Conservation (phyloP, 1,140 invertebrate species). For the Lamellibrachia luymesi region DNA sequence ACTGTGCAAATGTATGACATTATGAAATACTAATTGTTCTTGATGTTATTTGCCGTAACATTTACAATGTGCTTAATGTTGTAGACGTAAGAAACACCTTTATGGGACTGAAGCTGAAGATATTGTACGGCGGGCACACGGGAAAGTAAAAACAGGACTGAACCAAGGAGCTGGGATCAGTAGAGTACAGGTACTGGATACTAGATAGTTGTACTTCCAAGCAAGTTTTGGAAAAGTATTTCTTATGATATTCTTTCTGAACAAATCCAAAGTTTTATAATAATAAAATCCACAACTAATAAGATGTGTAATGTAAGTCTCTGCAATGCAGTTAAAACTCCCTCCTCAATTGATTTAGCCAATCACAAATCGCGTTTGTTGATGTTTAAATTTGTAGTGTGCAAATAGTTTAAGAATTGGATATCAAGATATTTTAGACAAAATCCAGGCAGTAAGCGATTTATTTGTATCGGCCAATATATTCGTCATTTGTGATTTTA, state of each 20-base stretch:
- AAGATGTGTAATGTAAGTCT: not conserved
- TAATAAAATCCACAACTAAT: not conserved
- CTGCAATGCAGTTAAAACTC: too few relatives aligned
- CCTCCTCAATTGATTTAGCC: too few relatives aligned
- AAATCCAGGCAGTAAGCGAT: too few relatives aligned
- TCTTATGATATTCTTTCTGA: not conserved
- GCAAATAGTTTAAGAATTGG: too few relatives aligned
- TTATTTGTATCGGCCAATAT: too few relatives aligned
- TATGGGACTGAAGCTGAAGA: conserved; percentile 40
- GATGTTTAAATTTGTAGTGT: too few relatives aligned
- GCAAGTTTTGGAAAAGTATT: not conserved
- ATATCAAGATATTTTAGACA: too few relatives aligned
- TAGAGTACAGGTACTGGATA: not conserved
- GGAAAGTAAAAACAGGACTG: conserved; percentile 48
- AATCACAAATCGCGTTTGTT: too few relatives aligned
- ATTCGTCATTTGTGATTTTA: too few relatives aligned
- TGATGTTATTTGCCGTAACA: conserved; percentile 7
- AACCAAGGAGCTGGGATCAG: not conserved
- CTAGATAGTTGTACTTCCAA: not conserved
- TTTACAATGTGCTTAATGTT: conserved; percentile 22
- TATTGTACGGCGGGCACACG: conserved; percentile 36
- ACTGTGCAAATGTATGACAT: too few relatives aligned
- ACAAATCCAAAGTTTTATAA: not conserved
- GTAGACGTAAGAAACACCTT: conserved; percentile 42
- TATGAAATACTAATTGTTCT: not conserved